phyloP scores from a whole-genome alignment of 92 coral and sea anemone species.

The Metridium senile region DNA sequence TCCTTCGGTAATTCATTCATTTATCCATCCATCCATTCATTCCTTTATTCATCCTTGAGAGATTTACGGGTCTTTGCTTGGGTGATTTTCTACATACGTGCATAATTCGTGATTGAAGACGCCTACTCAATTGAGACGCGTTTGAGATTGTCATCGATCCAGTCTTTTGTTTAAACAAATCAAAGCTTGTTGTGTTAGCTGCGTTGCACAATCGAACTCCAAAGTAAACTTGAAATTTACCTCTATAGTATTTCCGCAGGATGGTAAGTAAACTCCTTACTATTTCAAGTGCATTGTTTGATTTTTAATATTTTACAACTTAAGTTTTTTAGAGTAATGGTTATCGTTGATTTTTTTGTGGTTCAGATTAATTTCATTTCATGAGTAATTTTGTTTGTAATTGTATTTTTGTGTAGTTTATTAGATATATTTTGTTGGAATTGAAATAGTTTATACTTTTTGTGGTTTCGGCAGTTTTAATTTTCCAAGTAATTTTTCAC shows the following conservation, averaged over 20 bases:
- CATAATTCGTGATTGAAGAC: neutral
- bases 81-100: neutral
- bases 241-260: neutral
- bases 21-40: neutral
- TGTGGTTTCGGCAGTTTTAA: too few relatives aligned
- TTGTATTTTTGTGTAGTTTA: too few relatives aligned
- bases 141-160: neutral
- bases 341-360: too few relatives aligned
- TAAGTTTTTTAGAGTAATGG: too few relatives aligned
- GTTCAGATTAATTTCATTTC: too few relatives aligned
- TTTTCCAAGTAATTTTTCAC: too few relatives aligned
- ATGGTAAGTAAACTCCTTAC: neutral
- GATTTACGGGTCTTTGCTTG: too few relatives aligned
- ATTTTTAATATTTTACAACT: too few relatives aligned
- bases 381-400: too few relatives aligned
- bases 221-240: neutral
- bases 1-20: neutral
- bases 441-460: too few relatives aligned
- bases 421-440: too few relatives aligned
- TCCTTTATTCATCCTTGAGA: neutral
- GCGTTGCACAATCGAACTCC: neutral
- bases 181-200: neutral
- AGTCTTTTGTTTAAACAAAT: neutral
- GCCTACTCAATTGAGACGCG: neutral
- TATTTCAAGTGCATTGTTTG: too few relatives aligned